Evolutionary conservation across 2,797 vertebrate species (phyloP), one percentile per base, ranked within the genome.

Genomic region (Craterocephalus amniculus): DNA sequence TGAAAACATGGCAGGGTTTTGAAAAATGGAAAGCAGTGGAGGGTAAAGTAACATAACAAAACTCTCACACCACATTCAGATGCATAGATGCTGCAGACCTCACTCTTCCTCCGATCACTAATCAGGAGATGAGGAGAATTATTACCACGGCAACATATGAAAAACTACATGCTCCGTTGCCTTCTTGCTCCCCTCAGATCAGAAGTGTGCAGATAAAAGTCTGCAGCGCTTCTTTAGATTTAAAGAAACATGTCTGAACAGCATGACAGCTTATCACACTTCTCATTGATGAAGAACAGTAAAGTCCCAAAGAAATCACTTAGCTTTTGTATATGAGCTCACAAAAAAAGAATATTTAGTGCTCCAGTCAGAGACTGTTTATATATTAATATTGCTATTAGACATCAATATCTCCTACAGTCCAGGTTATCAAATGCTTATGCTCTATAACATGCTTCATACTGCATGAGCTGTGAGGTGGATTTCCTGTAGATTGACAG

Each of bases 281-380:
- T 43, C 40, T 71, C 6, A 20, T 58, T 72, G 74, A 83, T 80
- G 78, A 86, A 85, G 72, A 62, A 76, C 64, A 75, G 67, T 29
- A 45, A 26, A 3, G 72, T 86, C 83, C 83, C 83, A 66, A 38
- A 82, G 86, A 87, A 88, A 86, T 87, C 85, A 83, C 81, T 88
- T 78, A 84, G 67, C n/a, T 63, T 64, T 60, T 78, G 58, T 66
- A 51, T 59, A 72, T 48, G 45, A 73, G 74, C 71, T 31, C 63
- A 74, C 62, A 59, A 57, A 64, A 55, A 74, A 73, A 59, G 73
- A 83, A 83, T 69, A 63, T 36, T 38, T 74, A 77, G 63, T 52
- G 70, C 51, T 68, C 32, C 56, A 77, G 70, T 82, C 75, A 79
- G 83, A 83, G 69, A 18, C 55, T 58, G 38, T 75, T 70, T 61